Conservation (phyloP, 2,113 vertebrate genomes). For the Paracanthobrama guichenoti region DNA sequence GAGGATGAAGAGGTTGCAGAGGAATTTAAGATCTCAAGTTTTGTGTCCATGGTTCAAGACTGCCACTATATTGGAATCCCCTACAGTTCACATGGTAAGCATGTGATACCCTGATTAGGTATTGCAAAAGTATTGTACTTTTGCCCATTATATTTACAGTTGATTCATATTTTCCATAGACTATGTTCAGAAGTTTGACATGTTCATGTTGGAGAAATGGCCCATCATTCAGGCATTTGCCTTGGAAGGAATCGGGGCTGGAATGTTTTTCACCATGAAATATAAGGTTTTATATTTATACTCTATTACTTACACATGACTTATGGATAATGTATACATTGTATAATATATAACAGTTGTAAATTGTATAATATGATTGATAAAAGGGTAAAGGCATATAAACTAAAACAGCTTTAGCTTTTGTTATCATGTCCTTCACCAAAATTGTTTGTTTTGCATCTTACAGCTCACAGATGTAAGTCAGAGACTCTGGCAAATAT, state of each 20-base stretch:
- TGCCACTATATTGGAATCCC: conserved; percentile 90
- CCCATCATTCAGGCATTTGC: conserved; percentile 96
- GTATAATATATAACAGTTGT: background rate
- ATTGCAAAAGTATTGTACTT: background rate
- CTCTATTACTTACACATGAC: background rate
- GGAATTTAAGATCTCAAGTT: conserved; percentile 97
- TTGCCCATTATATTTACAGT: background rate
- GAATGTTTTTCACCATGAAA: conserved; percentile 97
- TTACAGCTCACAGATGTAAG: conserved; percentile 91
- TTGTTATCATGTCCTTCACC: background rate
- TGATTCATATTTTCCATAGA: conserved; percentile 71
- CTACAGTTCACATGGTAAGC: conserved; percentile 87
- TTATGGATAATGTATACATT: background rate
- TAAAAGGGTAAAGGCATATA: background rate
- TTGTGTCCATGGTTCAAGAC: conserved; percentile 94
- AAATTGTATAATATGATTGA: background rate
- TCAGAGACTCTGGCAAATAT: conserved; percentile 86
- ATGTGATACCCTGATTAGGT: background rate
- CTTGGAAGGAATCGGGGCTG: conserved; percentile 93
- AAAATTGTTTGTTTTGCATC: conserved; percentile 28
- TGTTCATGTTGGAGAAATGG: conserved; percentile 98
- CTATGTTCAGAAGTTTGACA: conserved; percentile 93
- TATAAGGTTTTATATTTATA: conserved; percentile 78
- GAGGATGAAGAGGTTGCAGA: conserved; percentile 96
- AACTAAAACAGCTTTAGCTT: background rate